These are phyloP conservation scores for Xyliphius kryptos DNA, from an alignment of 2,113 vertebrate species.

Conservation along the genomic window DNA sequence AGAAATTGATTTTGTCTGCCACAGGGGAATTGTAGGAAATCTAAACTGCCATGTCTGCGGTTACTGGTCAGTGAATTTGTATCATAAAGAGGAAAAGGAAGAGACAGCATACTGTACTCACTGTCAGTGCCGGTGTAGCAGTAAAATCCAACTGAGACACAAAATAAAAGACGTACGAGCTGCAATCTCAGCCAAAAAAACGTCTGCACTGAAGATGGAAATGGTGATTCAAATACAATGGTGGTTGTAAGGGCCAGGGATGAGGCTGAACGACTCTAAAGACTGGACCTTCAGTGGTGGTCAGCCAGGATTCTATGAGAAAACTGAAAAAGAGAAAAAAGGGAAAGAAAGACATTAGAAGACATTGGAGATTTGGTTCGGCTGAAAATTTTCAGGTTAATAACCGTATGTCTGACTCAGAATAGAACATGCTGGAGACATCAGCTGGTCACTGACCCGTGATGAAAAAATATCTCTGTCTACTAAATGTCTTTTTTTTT, in stretches of 20 bases:
- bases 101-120: slow-evolving; percentile 27
- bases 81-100: too few species aligned
- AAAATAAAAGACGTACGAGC: too few species aligned
- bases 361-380: too few species aligned
- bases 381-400: slow-evolving; percentile 31
- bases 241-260: too few species aligned
- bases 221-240: too few species aligned
- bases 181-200: too few species aligned
- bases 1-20: slow-evolving; percentile 34
- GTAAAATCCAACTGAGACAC: not conserved
- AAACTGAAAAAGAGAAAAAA: too few species aligned
- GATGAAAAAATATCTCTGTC: slow-evolving; percentile 22
- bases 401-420: slow-evolving; percentile 26
- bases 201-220: too few species aligned
- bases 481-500: slow-evolving; percentile 34
- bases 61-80: slow-evolving; percentile 27
- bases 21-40: slow-evolving; percentile 23
- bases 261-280: too few species aligned
- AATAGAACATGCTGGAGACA: slow-evolving; percentile 29
- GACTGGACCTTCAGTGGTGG: too few species aligned
- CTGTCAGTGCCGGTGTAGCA: slow-evolving; percentile 24
- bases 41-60: slow-evolving; percentile 20
- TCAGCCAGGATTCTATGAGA: too few species aligned
- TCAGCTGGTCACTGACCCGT: slow-evolving; percentile 33
- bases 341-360: too few species aligned